Percentiles rank a stretch among this genome's conserved stretches.
These are phyloP conservation scores for Brachypalpus laphriformis DNA, from an alignment of 2,888 invertebrate genomes.

Conservation along the genomic window DNA sequence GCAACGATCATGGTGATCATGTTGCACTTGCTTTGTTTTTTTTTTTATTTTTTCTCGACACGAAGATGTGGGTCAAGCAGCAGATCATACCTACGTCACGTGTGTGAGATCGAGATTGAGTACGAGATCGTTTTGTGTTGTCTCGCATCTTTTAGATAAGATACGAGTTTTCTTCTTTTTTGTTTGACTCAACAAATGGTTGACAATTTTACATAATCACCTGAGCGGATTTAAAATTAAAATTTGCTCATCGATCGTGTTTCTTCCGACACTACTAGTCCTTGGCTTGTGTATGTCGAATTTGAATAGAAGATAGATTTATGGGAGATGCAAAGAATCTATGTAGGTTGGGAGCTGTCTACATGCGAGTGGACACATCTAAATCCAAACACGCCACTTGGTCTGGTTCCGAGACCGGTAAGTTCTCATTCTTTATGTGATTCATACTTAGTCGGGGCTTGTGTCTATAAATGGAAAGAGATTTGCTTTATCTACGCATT, in stretches of 20 bases:
- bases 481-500: not conserved
- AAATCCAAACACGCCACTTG: slow-evolving; percentile 8
- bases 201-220: slow-evolving; percentile 29
- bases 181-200: not conserved
- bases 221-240: not conserved
- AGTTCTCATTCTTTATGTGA: not conserved
- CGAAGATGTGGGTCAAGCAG: slow-evolving; percentile 62
- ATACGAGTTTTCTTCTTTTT: slow-evolving; percentile 24
- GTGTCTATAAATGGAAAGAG: not conserved
- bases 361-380: too few species aligned
- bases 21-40: slow-evolving; percentile 49
- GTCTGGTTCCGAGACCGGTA: slow-evolving; percentile 30
- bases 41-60: not conserved
- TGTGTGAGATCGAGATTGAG: not conserved
- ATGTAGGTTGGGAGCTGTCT: not conserved
- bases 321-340: slow-evolving; percentile 4
- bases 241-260: not conserved
- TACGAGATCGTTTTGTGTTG: not conserved
- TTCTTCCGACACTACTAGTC: not conserved
- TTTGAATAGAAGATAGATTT: slow-evolving; percentile 14
- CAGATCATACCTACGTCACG: not conserved
- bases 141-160: slow-evolving; percentile 20
- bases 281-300: slow-evolving; percentile 56
- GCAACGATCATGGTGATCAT: slow-evolving; percentile 54
- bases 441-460: not conserved